Percentiles rank a stretch among this genome's conserved stretches.
Evolutionary conservation across 1,140 invertebrate species (phyloP).

Genomic region (Sitophilus oryzae): DNA sequence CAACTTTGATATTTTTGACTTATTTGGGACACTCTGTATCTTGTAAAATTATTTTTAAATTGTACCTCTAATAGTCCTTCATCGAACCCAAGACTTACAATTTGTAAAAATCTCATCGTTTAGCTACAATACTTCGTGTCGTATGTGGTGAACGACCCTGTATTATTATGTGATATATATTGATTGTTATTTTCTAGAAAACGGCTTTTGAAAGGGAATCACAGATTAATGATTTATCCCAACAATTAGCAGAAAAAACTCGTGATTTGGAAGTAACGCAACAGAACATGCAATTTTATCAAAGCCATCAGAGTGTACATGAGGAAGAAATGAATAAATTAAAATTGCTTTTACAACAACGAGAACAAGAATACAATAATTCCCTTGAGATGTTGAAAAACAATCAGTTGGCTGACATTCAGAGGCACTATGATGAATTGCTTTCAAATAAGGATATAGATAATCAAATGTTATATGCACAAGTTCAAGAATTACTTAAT

Average conservation of each 20-base stretch:
- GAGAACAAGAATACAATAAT: constrained; percentile 26
- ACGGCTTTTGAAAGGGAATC: constrained; percentile 13
- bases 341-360: constrained; percentile 17
- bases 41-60: too few relatives aligned
- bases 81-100: too few relatives aligned
- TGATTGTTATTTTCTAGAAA: constrained; percentile 6
- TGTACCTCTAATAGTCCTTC: too few relatives aligned
- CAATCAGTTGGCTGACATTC: constrained; percentile 19
- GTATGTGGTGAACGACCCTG: too few relatives aligned
- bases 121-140: too few relatives aligned
- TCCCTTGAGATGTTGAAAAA: constrained; percentile 24
- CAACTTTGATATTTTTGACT: too few relatives aligned
- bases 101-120: too few relatives aligned
- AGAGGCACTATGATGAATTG: constrained; percentile 34
- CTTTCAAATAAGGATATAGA: constrained; percentile 29
- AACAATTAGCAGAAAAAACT: constrained; percentile 16
- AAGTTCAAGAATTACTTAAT: constrained; percentile 21
- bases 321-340: constrained; percentile 25
- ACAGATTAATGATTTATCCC: constrained; percentile 11
- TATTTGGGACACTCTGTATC: too few relatives aligned
- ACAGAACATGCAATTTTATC: constrained; percentile 24
- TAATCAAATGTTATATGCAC: constrained; percentile 18
- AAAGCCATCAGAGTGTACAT: constrained; percentile 14
- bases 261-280: constrained; percentile 18
- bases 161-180: too few relatives aligned